Evolutionary conservation across 1,140 invertebrate genomes (phyloP), one percentile per base, ranked within the genome.

Genomic region (Zaprionus camerounensis): DNA sequence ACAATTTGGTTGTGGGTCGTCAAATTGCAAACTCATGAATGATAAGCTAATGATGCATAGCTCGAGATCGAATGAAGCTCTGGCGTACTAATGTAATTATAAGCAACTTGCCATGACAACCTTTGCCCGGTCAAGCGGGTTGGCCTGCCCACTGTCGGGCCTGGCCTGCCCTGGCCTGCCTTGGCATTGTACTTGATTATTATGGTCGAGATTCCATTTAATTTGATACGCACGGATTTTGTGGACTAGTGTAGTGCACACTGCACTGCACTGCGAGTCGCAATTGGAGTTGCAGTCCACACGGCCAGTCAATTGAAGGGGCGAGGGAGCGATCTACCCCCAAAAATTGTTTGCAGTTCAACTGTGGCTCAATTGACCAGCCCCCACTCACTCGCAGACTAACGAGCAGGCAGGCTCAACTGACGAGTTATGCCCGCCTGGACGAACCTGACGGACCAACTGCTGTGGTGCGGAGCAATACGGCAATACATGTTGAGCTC

Each of bases 151-250:
- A 38, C 36, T 38, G 36, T 3, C 34, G 2, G 1, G 3, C 3
- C 12, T 13, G 12, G 12, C 11, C 34, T 13, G 34, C 34, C 34
- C 17, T 17, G 17, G 1, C 17, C 38, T 15, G 69, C 28, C 46
- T 51, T 58, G 61, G 46, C 46, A 11, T 51, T 26, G 53, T 64
- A 77, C 67, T 71, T 76, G 81, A 78, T 90, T 90, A 78, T 84
- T 90, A 82, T 78, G 84, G 71, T 71, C 70, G 71, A 84, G 83
- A 90, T 84, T 81, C 84, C 88, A 88, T 88, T 88, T 84, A 88
- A 90, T 90, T 81, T 76, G 85, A 88, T 84, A 79, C 85, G 85
- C 81, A 81, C 75, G 66, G 84, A 88, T 88, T 88, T 87, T 90
- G 80, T 71, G 73, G 73, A 64, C 67, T 70, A 71, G 53, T 31